Conservation (phyloP, 2,113 vertebrate genomes). For the Saimiri boliviensis region DNA sequence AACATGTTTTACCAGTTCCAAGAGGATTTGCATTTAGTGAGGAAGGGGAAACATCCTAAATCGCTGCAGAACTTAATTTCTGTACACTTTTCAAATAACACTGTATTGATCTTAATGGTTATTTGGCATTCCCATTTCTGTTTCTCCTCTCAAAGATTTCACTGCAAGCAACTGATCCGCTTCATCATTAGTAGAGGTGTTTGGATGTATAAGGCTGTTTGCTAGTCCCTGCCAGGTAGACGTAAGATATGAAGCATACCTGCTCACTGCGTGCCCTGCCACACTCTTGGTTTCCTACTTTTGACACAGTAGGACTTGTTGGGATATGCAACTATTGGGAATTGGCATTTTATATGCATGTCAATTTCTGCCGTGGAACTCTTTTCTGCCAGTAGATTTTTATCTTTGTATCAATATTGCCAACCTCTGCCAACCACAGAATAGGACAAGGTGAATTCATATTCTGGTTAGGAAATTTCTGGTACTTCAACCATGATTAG, state of each 20-base stretch:
- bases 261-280: not conserved
- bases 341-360: not conserved
- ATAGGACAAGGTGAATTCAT: not conserved
- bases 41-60: not conserved
- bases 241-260: not conserved
- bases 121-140: not conserved
- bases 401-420: not conserved
- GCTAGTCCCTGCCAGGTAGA: not conserved
- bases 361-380: not conserved
- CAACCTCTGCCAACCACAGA: not conserved
- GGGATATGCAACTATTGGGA: not conserved
- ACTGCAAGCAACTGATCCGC: not conserved
- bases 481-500: not conserved
- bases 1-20: not conserved
- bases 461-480: not conserved
- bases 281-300: not conserved
- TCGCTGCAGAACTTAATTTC: slow-evolving; percentile 4
- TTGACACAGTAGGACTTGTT: not conserved
- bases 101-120: not conserved
- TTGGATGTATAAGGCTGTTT: not conserved
- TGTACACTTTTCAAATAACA: not conserved
- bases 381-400: not conserved
- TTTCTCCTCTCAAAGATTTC: not conserved
- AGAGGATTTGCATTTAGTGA: not conserved
- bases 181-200: not conserved